Conservation (phyloP, 2,888 invertebrate species). For the Abrostola triplasia region DNA sequence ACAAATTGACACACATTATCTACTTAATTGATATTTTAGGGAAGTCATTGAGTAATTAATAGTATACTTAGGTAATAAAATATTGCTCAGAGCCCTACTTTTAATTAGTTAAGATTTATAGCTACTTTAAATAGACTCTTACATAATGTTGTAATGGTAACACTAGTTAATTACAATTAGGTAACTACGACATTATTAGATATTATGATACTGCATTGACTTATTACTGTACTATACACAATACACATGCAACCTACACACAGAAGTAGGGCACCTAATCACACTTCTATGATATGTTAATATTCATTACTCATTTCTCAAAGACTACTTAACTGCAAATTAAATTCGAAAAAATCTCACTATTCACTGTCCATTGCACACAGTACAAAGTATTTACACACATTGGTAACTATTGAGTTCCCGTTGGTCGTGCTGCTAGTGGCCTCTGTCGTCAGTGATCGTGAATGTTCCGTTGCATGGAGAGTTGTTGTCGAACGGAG, state of each 20-base stretch:
- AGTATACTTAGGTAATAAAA: conserved; percentile 19
- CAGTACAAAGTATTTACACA: conserved; percentile 41
- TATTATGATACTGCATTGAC: conserved; percentile 35
- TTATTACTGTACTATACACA: conserved; percentile 33
- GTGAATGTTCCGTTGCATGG: conserved; percentile 82
- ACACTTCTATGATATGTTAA: conserved; percentile 31
- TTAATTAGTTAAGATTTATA: conserved; percentile 43
- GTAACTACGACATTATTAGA: conserved; percentile 27
- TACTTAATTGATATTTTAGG: conserved; percentile 44
- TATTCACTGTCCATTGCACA: conserved; percentile 55
- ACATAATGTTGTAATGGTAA: conserved; percentile 24
- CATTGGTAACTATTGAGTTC: conserved; percentile 28
- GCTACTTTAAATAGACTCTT: conserved; percentile 38
- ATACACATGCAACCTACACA: conserved; percentile 16
- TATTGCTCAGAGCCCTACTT: conserved; percentile 41
- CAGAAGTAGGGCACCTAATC: conserved; percentile 22
- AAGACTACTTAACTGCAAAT: conserved; percentile 48
- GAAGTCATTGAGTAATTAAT: conserved; percentile 45
- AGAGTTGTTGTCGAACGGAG: conserved; percentile 69
- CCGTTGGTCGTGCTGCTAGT: conserved; percentile 58
- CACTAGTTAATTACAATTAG: conserved; percentile 17
- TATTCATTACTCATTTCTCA: conserved; percentile 35
- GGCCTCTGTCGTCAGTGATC: conserved; percentile 80
- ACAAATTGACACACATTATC: conserved; percentile 21
- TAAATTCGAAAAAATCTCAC: conserved; percentile 68